Conservation (phyloP, 2,113 vertebrate species). For the Nyctereutes procyonoides region DNA sequence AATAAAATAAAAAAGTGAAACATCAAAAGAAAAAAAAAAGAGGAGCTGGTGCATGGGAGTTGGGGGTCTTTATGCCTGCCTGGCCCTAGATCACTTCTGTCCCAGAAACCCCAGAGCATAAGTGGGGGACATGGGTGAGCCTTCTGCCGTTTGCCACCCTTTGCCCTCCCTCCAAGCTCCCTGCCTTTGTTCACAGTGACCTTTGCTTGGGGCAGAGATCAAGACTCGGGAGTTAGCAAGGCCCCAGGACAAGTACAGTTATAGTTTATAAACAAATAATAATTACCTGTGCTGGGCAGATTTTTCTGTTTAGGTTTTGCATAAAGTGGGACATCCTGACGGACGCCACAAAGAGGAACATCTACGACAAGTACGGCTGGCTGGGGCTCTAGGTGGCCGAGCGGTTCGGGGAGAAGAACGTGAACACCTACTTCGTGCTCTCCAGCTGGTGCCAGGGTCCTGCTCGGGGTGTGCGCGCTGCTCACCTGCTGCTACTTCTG, state of each 20-base stretch:
- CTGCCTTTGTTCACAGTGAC: not conserved
- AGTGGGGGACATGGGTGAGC: not conserved
- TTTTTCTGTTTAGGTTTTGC: not conserved
- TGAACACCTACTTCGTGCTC: slow-evolving; percentile 99
- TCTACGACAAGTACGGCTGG: slow-evolving; percentile 99
- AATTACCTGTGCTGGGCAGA: not conserved
- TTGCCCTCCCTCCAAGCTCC: not conserved
- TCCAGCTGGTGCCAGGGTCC: slow-evolving; percentile 90
- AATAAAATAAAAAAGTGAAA: no score
- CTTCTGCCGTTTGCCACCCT: not conserved
- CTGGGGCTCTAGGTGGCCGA: slow-evolving; percentile 98
- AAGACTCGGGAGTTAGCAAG: not conserved
- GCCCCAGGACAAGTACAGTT: no score
- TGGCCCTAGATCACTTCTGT: no score
- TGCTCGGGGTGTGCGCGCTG: slow-evolving; percentile 96
- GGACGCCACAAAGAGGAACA: slow-evolving; percentile 96
- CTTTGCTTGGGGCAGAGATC: not conserved
- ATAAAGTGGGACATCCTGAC: slow-evolving; percentile 64
- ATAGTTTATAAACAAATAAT: not conserved
- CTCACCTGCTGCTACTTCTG: slow-evolving; percentile 98
- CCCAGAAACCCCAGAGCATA: not conserved
- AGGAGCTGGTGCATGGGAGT: not conserved
- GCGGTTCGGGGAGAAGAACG: slow-evolving; percentile 99
- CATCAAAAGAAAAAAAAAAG: no score
- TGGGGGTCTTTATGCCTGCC: not conserved